Conservation (phyloP, 1,140 invertebrate species). For the Pachyrhynchus sulphureomaculatus region DNA sequence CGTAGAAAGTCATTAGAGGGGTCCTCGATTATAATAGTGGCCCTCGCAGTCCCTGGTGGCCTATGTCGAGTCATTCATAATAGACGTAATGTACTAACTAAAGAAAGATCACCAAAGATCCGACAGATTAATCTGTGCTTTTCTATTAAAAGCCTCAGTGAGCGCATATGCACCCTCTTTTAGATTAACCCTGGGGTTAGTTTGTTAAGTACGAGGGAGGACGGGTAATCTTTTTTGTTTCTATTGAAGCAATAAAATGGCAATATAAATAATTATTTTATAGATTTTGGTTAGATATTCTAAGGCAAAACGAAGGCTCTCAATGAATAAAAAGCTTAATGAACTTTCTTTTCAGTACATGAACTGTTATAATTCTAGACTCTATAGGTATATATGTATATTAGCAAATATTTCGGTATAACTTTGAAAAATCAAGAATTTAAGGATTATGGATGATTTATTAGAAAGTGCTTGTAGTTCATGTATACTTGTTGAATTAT, state of each 20-base stretch:
- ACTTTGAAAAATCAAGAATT: too few species aligned
- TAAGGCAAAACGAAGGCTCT: too few species aligned
- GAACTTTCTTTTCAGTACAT: too few species aligned
- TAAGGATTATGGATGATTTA: too few species aligned
- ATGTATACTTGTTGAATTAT: too few species aligned
- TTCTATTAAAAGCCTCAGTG: conserved; percentile 43
- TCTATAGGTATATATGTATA: too few species aligned
- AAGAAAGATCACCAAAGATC: conserved; percentile 44
- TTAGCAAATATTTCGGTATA: too few species aligned
- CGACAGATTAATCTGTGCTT: conserved; percentile 45
- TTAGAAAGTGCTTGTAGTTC: too few species aligned
- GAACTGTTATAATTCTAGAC: too few species aligned
- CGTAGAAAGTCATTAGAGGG: neutral
- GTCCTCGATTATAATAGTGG: conserved; percentile 1
- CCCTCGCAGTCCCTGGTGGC: conserved; percentile 17
- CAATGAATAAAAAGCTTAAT: too few species aligned
- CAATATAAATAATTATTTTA: conserved; percentile 26
- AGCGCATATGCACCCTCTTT: conserved; percentile 37
- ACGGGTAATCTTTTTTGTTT: neutral
- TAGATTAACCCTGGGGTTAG: conserved; percentile 26
- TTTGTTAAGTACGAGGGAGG: neutral
- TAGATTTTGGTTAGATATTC: too few species aligned
- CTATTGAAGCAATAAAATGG: conserved; percentile 14
- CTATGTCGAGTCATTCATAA: conserved; percentile 41
- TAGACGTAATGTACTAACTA: conserved; percentile 41